These are phyloP conservation scores for Phorcus lineatus DNA, from an alignment of 2,888 invertebrate species.

Conservation along the genomic window DNA sequence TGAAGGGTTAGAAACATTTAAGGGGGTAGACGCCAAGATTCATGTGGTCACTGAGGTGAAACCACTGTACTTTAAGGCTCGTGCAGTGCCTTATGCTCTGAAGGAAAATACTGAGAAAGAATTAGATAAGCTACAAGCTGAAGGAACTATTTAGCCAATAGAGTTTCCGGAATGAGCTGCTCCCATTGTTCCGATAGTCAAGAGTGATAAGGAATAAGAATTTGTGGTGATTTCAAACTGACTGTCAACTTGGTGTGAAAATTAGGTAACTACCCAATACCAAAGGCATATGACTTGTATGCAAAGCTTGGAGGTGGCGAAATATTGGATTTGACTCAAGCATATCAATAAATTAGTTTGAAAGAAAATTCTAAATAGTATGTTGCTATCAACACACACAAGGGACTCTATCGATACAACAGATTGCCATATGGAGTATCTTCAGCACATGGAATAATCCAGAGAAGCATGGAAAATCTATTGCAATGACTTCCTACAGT, in stretches of 20 bases:
- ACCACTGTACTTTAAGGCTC: neutral
- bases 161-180: slow-evolving; percentile 34
- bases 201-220: slow-evolving; percentile 33
- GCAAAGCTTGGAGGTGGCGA: slow-evolving; percentile 27
- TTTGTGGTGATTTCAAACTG: slow-evolving; percentile 44
- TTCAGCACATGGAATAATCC: slow-evolving; percentile 42
- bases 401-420: slow-evolving; percentile 43
- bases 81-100: slow-evolving; percentile 1
- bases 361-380: slow-evolving; percentile 38
- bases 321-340: slow-evolving; percentile 48
- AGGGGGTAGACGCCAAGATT: too few species aligned
- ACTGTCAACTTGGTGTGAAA: slow-evolving; percentile 35
- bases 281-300: slow-evolving; percentile 36
- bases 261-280: slow-evolving; percentile 40
- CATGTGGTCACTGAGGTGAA: too few species aligned
- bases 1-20: too few species aligned
- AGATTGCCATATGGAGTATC: slow-evolving; percentile 43
- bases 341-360: slow-evolving; percentile 44
- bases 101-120: neutral
- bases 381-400: slow-evolving; percentile 46
- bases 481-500: neutral
- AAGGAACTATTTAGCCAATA: neutral
- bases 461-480: slow-evolving; percentile 36
- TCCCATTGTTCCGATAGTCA: slow-evolving; percentile 41
- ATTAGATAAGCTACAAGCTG: neutral